phyloP scores from a whole-genome alignment of 2,797 vertebrate genomes.

The Gymnothorax javanicus region DNA sequence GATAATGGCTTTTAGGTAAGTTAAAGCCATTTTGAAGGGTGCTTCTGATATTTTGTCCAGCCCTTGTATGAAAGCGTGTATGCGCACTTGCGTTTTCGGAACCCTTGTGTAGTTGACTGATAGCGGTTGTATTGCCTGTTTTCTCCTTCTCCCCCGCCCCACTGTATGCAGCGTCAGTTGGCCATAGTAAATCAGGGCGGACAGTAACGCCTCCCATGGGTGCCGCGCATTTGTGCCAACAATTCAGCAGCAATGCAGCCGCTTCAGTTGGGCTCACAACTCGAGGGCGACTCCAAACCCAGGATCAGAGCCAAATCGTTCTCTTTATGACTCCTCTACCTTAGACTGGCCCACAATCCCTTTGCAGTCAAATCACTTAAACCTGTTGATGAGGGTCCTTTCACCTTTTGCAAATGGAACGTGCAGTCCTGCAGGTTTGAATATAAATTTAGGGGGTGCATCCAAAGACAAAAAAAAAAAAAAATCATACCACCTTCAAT shows the following conservation, averaged over 20 bases:
- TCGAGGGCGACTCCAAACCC: background rate
- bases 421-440: constrained; percentile 17
- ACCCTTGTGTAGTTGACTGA: background rate
- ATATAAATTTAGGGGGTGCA: background rate
- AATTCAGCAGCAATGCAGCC: constrained; percentile 91
- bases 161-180: constrained; percentile 54
- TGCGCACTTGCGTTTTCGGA: background rate
- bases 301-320: background rate
- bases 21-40: too few species aligned
- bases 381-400: constrained; percentile 60
- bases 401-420: constrained; percentile 15
- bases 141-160: background rate
- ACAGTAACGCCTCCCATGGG: constrained; percentile 89
- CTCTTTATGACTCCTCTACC: constrained; percentile 32
- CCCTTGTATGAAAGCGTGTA: too few species aligned
- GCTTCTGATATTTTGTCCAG: too few species aligned
- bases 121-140: background rate
- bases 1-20: too few species aligned
- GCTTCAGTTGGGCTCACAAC: constrained; percentile 41
- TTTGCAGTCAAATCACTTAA: constrained; percentile 63
- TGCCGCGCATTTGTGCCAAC: constrained; percentile 84
- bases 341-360: constrained; percentile 52
- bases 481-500: too few species aligned
- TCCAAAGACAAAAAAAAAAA: too few species aligned
- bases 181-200: constrained; percentile 86